These are phyloP conservation scores for Amblyraja radiata DNA, from an alignment of 2,797 vertebrate species.

Conservation along the genomic window DNA sequence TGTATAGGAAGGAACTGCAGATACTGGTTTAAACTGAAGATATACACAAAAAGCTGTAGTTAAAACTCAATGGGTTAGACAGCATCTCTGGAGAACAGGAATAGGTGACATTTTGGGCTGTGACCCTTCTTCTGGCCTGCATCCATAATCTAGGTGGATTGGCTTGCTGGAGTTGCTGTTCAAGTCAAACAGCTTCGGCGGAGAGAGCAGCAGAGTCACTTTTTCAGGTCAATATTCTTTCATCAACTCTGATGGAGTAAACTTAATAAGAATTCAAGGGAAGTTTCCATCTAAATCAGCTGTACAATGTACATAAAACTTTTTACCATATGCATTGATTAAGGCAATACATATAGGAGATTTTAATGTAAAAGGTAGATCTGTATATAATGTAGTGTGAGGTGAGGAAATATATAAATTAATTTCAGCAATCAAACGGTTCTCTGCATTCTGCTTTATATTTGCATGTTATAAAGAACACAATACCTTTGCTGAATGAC, in stretches of 20 bases:
- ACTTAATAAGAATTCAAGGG: background rate
- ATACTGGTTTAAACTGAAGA: too few relatives aligned
- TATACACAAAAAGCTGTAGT: too few relatives aligned
- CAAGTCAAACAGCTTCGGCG: background rate
- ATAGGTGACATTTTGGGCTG: too few relatives aligned
- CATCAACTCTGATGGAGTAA: background rate
- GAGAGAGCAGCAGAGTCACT: background rate
- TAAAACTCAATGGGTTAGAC: too few relatives aligned
- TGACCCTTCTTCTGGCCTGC: too few relatives aligned
- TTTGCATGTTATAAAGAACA: background rate
- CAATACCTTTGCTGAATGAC: too few relatives aligned
- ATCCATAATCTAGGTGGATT: background rate
- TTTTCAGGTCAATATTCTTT: background rate
- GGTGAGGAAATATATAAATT: background rate
- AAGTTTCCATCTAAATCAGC: background rate
- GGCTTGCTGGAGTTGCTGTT: background rate
- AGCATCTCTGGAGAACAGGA: too few relatives aligned
- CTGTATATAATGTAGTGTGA: background rate
- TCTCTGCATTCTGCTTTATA: background rate
- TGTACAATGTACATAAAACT: background rate
- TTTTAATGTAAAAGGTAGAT: background rate
- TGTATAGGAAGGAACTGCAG: too few relatives aligned
- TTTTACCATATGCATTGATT: background rate
- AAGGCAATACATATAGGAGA: background rate
- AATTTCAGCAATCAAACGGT: background rate